Evolutionary conservation across 2,113 vertebrate species (phyloP).

Genomic region (Hypanus sabinus): DNA sequence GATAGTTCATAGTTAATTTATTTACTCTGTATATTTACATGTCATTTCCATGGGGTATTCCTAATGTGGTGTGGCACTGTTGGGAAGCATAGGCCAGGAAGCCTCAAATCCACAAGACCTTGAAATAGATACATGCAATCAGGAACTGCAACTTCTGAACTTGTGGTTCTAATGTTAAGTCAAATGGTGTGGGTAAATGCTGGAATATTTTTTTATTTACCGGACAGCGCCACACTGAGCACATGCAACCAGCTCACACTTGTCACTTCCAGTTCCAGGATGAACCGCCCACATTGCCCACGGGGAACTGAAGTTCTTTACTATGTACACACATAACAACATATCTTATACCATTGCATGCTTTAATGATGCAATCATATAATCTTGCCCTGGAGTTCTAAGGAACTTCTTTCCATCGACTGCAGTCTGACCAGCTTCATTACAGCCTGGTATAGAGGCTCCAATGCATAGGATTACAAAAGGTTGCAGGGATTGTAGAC

Average conservation of each 20-base stretch:
- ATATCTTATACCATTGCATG: not conserved
- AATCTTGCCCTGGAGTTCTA: not conserved
- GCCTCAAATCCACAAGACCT: not conserved
- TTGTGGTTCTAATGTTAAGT: not conserved
- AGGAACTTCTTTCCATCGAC: not conserved
- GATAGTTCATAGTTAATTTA: not conserved
- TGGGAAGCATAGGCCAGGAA: not conserved
- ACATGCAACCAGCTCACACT: too few species aligned
- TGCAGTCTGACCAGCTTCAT: too few species aligned
- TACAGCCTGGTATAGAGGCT: too few species aligned
- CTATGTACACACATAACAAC: too few species aligned
- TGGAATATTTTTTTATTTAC: too few species aligned
- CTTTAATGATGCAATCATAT: not conserved
- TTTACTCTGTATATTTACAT: not conserved
- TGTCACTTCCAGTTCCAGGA: too few species aligned
- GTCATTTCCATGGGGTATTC: not conserved
- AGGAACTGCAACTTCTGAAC: not conserved
- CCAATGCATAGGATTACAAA: too few species aligned
- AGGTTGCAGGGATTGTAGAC: too few species aligned
- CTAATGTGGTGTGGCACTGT: not conserved
- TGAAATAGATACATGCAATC: not conserved
- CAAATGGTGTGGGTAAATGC: too few species aligned
- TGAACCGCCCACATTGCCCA: too few species aligned
- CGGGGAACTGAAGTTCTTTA: too few species aligned
- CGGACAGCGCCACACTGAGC: too few species aligned